Conservation (phyloP, 1,140 invertebrate species). For the Trichomalopsis sarcophagae region DNA sequence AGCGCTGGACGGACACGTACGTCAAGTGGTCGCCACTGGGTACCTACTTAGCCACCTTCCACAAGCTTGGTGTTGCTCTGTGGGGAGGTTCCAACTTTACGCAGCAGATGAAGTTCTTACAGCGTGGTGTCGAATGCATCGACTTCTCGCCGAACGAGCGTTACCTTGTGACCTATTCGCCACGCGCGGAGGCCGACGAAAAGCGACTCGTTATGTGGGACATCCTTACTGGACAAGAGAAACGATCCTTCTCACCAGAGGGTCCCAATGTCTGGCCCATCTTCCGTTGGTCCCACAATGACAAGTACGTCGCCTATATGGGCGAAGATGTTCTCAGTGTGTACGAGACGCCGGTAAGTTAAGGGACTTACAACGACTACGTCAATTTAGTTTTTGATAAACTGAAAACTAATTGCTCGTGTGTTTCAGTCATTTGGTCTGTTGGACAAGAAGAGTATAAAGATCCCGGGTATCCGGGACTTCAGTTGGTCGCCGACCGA, state of each 20-base stretch:
- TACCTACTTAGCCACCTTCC: constrained; percentile 97
- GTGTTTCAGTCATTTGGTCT: constrained; percentile 88
- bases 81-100: constrained; percentile 97
- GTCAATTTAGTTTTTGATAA: background rate
- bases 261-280: constrained; percentile 91
- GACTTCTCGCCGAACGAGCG: constrained; percentile 99
- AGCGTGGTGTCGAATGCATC: constrained; percentile 94
- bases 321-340: constrained; percentile 90
- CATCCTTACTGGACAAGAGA: constrained; percentile 93
- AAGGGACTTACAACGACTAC: background rate
- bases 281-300: constrained; percentile 98
- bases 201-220: constrained; percentile 94
- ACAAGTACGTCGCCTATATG: constrained; percentile 96
- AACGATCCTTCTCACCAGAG: constrained; percentile 92
- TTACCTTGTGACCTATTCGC: constrained; percentile 95
- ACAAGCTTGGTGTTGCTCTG: constrained; percentile 94
- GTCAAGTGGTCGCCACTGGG: constrained; percentile 98
- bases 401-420: background rate
- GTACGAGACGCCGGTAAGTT: constrained; percentile 92
- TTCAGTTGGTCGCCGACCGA: constrained; percentile 99
- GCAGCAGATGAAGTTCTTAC: constrained; percentile 93
- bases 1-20: constrained; percentile 96
- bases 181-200: constrained; percentile 81
- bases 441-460: constrained; percentile 95
- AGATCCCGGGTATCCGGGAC: constrained; percentile 92